Conservation (phyloP, 2,797 vertebrate genomes). For the Amphiprion clarkii region DNA sequence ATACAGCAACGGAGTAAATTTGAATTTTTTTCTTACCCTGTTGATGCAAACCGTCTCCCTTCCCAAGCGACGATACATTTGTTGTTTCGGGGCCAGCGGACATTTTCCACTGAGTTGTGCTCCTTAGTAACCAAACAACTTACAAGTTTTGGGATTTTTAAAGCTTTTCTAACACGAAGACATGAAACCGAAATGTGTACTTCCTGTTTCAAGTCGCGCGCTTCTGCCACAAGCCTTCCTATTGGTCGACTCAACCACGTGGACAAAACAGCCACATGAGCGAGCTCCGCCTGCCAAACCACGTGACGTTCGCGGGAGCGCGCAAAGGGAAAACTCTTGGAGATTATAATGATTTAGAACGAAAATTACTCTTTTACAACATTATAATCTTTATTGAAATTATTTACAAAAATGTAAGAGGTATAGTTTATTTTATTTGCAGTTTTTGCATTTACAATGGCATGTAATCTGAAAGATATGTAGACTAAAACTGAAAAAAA, state of each 20-base stretch:
- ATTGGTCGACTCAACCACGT: constrained; percentile 56
- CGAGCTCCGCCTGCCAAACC: not conserved
- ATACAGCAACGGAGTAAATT: not conserved
- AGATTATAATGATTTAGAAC: not conserved
- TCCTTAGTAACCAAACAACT: rapidly evolving
- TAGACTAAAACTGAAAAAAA: too few species aligned
- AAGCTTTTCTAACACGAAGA: not conserved
- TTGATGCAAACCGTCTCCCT: constrained; percentile 74
- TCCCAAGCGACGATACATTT: constrained; percentile 60
- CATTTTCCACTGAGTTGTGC: constrained; percentile 52
- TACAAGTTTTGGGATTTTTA: rapidly evolving
- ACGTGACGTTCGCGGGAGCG: not conserved
- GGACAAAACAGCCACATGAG: not conserved
- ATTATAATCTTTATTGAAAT: not conserved
- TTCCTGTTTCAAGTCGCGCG: constrained; percentile 73
- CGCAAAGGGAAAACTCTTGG: not conserved
- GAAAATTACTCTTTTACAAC: not conserved
- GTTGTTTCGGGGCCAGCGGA: constrained; percentile 44
- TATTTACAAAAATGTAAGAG: not conserved
- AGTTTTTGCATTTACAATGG: too few species aligned
- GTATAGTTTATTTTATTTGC: too few species aligned
- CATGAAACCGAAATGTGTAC: constrained; percentile 1
- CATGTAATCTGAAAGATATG: too few species aligned
- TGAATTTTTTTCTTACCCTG: constrained; percentile 66
- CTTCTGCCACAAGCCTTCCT: constrained; percentile 7